phyloP scores from a whole-genome alignment of 2,888 invertebrate species.

The Pristionchus maxplancki region DNA sequence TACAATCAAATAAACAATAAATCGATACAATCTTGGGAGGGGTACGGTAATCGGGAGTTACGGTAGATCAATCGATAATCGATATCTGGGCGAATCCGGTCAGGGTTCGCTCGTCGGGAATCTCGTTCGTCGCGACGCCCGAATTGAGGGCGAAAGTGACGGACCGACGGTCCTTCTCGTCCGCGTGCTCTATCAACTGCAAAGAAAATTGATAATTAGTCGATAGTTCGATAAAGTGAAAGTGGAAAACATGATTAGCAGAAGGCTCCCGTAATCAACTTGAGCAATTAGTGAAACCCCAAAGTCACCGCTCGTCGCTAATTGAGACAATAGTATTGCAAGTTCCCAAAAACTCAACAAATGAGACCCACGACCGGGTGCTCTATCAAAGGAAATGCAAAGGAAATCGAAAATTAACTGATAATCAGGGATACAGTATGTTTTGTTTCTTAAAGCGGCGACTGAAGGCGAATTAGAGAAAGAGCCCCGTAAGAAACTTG shows the following conservation, averaged over 20 bases:
- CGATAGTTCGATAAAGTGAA: neutral
- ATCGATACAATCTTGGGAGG: neutral
- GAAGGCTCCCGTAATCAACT: neutral
- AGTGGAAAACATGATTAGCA: too few species aligned
- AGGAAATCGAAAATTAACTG: too few species aligned
- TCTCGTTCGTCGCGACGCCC: slow-evolving; percentile 79
- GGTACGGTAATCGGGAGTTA: neutral
- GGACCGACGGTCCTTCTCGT: slow-evolving; percentile 63
- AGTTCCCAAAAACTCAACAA: too few species aligned
- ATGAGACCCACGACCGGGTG: too few species aligned
- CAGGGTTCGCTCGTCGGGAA: slow-evolving; percentile 92
- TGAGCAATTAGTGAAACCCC: neutral
- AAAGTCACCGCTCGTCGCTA: too few species aligned
- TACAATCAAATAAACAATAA: neutral
- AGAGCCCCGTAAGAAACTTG: too few species aligned
- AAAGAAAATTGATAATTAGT: neutral
- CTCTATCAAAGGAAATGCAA: too few species aligned
- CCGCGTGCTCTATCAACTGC: slow-evolving; percentile 72
- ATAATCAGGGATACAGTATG: too few species aligned
- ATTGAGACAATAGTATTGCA: too few species aligned
- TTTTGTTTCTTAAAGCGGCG: too few species aligned
- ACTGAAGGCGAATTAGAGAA: too few species aligned
- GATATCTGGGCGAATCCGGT: slow-evolving; percentile 98
- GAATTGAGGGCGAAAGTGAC: slow-evolving; percentile 80
- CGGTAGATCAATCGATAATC: slow-evolving; percentile 84